Evolutionary conservation across 1,140 invertebrate genomes (phyloP).

Genomic region (Littorina saxatilis): DNA sequence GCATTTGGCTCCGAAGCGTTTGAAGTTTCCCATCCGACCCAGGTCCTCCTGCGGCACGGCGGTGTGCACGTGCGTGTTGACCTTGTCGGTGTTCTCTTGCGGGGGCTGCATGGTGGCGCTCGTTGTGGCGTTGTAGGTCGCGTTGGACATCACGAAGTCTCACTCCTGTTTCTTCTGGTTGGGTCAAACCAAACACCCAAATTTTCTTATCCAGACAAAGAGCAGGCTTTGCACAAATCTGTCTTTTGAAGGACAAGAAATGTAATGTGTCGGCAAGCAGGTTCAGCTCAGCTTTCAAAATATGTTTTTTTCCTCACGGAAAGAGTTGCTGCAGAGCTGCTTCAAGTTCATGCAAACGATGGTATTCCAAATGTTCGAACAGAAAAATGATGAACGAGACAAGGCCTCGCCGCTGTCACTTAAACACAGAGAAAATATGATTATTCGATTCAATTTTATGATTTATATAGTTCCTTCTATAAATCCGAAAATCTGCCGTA

Average conservation of each 20-base stretch:
- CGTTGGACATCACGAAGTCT: background rate
- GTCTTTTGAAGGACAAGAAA: background rate
- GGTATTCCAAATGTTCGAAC: too few species aligned
- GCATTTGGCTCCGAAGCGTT: constrained; percentile 50
- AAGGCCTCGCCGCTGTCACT: too few species aligned
- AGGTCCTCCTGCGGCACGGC: constrained; percentile 52
- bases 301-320: background rate
- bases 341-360: too few species aligned
- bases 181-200: background rate
- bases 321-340: background rate
- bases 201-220: background rate
- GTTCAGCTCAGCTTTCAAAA: background rate
- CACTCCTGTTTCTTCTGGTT: too few species aligned
- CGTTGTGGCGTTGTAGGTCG: constrained; percentile 24
- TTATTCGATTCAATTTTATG: too few species aligned
- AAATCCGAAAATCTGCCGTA: too few species aligned
- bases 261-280: background rate
- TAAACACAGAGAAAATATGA: too few species aligned
- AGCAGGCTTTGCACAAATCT: too few species aligned
- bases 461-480: too few species aligned
- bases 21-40: constrained; percentile 41
- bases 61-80: constrained; percentile 63
- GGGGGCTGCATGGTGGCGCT: background rate
- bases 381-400: too few species aligned
- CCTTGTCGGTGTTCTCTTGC: constrained; percentile 50